These are phyloP conservation scores for Caenorhabditis sp. DNA, from an alignment of 2,888 invertebrate genomes.

Conservation along the genomic window DNA sequence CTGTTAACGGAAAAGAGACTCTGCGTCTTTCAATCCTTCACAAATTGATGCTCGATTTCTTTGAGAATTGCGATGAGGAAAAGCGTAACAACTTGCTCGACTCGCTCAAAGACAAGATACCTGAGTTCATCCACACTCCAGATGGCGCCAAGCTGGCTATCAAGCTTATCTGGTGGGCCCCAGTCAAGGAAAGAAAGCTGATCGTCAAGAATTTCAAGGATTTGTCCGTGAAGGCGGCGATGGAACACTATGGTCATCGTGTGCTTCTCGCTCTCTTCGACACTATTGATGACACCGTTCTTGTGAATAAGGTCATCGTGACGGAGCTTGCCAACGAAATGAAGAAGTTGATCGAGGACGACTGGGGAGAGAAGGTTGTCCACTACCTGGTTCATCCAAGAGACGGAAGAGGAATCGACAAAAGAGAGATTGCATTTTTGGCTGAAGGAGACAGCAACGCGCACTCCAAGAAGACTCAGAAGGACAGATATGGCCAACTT, in stretches of 20 bases:
- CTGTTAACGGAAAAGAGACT: conserved; percentile 85
- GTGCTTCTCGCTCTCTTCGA: conserved; percentile 90
- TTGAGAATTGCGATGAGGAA: conserved; percentile 87
- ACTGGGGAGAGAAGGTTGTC: conserved; percentile 90
- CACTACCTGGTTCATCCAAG: conserved; percentile 92
- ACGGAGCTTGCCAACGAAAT: conserved; percentile 82
- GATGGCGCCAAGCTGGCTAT: conserved; percentile 91
- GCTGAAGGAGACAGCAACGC: conserved; percentile 67
- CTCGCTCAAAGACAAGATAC: conserved; percentile 88
- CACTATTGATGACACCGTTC: conserved; percentile 93
- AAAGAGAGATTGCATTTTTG: conserved; percentile 88
- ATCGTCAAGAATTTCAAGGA: conserved; percentile 93
- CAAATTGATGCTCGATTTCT: conserved; percentile 90
- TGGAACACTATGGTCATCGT: conserved; percentile 91
- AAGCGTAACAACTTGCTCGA: conserved; percentile 89
- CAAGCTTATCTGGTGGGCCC: conserved; percentile 92
- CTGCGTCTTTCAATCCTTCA: conserved; percentile 88
- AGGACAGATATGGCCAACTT: conserved; percentile 75
- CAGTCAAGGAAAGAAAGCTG: conserved; percentile 84
- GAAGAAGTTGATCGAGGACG: conserved; percentile 86
- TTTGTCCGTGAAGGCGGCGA: conserved; percentile 89
- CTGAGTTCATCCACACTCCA: conserved; percentile 73
- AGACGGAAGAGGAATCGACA: conserved; percentile 91
- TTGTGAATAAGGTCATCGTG: conserved; percentile 89
- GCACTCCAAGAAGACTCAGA: conserved; percentile 67